Conservation (phyloP, 2,113 vertebrate genomes). For the Nothobranchius furzeri region DNA sequence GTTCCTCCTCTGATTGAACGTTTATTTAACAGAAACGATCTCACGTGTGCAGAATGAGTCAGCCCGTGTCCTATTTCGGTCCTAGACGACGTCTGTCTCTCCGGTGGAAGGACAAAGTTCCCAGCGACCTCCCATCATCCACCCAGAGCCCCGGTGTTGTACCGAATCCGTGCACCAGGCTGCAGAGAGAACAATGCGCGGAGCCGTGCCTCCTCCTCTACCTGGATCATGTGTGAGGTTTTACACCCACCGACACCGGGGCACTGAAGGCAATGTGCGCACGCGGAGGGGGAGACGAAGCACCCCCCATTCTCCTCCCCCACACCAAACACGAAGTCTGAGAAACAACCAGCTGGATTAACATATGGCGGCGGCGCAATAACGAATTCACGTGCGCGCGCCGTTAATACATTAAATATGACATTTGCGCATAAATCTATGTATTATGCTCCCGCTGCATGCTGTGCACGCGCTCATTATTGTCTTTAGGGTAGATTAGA, state of each 20-base stretch:
- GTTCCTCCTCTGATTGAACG: not conserved
- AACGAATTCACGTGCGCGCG: constrained; percentile 78
- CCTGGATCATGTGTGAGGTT: constrained; percentile 18
- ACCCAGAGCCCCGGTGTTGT: constrained; percentile 31
- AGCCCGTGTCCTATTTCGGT: not conserved
- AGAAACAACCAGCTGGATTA: constrained; percentile 75
- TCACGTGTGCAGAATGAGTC: constrained; percentile 4
- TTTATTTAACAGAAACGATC: not conserved
- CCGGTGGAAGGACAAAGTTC: constrained; percentile 42
- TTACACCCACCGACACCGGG: constrained; percentile 45
- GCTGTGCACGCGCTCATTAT: constrained; percentile 71
- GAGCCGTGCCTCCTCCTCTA: constrained; percentile 17
- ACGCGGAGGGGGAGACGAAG: constrained; percentile 10
- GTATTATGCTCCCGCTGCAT: constrained; percentile 72
- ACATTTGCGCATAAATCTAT: constrained; percentile 80
- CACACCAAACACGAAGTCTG: constrained; percentile 30
- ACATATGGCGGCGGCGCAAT: constrained; percentile 74
- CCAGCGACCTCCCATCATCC: constrained; percentile 32
- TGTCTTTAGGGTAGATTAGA: constrained; percentile 66
- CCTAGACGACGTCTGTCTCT: constrained; percentile 13
- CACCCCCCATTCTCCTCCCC: not conserved
- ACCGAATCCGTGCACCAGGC: constrained; percentile 29
- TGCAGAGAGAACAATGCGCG: constrained; percentile 57
- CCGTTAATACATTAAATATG: constrained; percentile 80
- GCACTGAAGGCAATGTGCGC: constrained; percentile 57